Evolutionary conservation across 2,797 vertebrate genomes (phyloP).

Genomic region (Thunnus albacares): DNA sequence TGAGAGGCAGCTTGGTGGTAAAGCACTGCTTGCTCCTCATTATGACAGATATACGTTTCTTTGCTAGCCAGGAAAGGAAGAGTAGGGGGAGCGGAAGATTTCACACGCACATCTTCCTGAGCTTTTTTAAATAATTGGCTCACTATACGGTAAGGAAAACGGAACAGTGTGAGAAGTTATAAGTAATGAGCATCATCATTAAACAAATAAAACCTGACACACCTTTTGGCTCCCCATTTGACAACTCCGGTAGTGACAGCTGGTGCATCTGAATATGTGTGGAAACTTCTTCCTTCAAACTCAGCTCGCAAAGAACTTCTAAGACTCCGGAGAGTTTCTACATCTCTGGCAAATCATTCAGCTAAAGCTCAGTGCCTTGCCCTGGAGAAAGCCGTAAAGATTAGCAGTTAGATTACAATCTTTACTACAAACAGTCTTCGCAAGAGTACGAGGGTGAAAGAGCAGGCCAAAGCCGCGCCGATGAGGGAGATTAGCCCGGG

Average conservation of each 20-base stretch:
- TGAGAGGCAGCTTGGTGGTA: slow-evolving; percentile 74
- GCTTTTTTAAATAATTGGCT: slow-evolving; percentile 77
- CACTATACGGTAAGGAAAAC: slow-evolving; percentile 54
- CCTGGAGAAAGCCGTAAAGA: slow-evolving; percentile 79
- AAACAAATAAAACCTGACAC: slow-evolving; percentile 80
- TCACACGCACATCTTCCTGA: slow-evolving; percentile 32
- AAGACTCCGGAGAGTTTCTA: slow-evolving; percentile 63
- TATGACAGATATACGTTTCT: slow-evolving; percentile 82
- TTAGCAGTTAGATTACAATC: slow-evolving; percentile 83
- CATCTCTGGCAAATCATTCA: slow-evolving; percentile 74
- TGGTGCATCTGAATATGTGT: slow-evolving; percentile 60
- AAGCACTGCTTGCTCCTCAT: slow-evolving; percentile 78
- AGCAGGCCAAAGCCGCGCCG: slow-evolving; percentile 65
- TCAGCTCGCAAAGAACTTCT: slow-evolving; percentile 62
- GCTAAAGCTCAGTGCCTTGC: slow-evolving; percentile 60
- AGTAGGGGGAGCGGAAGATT: slow-evolving; percentile 37
- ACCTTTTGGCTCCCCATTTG: slow-evolving; percentile 76
- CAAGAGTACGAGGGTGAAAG: slow-evolving; percentile 64
- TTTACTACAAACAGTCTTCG: slow-evolving; percentile 80
- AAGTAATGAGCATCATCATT: slow-evolving; percentile 83
- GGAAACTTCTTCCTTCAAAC: slow-evolving; percentile 68
- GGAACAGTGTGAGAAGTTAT: slow-evolving; percentile 64
- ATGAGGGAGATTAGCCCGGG: slow-evolving; percentile 78
- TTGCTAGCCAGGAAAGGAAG: slow-evolving; percentile 56
- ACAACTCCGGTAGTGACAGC: slow-evolving; percentile 73